These are phyloP conservation scores for Caenorhabditis plicata DNA, from an alignment of 2,888 invertebrate species.

Conservation along the genomic window DNA sequence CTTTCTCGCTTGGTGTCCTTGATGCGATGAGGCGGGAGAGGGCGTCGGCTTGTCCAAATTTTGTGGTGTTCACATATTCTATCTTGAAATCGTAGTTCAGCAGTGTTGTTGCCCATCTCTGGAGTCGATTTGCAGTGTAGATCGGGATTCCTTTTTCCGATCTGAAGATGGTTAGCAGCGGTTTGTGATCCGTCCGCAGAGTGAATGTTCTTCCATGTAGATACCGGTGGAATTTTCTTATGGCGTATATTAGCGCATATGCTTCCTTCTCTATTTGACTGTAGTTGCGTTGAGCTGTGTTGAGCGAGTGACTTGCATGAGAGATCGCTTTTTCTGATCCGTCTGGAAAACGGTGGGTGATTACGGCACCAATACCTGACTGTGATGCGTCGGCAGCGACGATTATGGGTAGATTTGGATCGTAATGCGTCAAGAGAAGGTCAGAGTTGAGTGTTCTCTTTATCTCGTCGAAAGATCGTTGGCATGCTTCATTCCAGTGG, in stretches of 20 bases:
- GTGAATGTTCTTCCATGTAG: slow-evolving; percentile 65
- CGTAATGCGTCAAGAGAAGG: slow-evolving; percentile 27
- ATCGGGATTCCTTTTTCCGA: slow-evolving; percentile 22
- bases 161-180: slow-evolving; percentile 66
- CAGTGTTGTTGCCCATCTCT: slow-evolving; percentile 66
- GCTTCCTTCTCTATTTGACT: slow-evolving; percentile 67
- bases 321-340: slow-evolving; percentile 43
- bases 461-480: slow-evolving; percentile 5
- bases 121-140: slow-evolving; percentile 57
- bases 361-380: slow-evolving; percentile 43
- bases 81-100: slow-evolving; percentile 51
- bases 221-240: slow-evolving; percentile 67
- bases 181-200: slow-evolving; percentile 68
- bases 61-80: slow-evolving; percentile 48
- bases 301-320: slow-evolving; percentile 46
- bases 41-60: slow-evolving; percentile 63
- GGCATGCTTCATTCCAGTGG: slow-evolving; percentile 2
- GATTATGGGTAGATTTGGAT: slow-evolving; percentile 18
- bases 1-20: too few relatives aligned
- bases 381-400: slow-evolving; percentile 40
- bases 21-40: slow-evolving; percentile 57
- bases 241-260: slow-evolving; percentile 64
- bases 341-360: slow-evolving; percentile 46
- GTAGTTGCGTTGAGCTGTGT: slow-evolving; percentile 65
- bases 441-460: slow-evolving; percentile 1